These are phyloP conservation scores for Aphelenchoides besseyi DNA, from an alignment of 1,140 invertebrate species.

Conservation along the genomic window DNA sequence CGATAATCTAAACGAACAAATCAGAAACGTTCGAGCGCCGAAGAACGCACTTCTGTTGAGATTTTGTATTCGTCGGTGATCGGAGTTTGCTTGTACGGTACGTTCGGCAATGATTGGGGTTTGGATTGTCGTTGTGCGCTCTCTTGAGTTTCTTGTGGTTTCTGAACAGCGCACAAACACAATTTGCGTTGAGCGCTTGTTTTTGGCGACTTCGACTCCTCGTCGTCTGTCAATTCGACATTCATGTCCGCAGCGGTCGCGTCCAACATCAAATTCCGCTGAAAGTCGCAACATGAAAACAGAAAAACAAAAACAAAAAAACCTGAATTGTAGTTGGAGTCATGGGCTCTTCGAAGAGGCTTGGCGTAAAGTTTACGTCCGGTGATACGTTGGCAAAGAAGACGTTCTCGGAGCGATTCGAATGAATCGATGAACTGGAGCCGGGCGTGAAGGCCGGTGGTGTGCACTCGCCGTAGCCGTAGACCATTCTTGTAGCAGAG, in stretches of 20 bases:
- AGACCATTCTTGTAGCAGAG: conserved; percentile 18
- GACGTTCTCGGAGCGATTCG: conserved; percentile 22
- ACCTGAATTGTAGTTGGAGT: conserved; percentile 35
- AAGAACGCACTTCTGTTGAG: conserved; percentile 72
- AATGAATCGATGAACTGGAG: conserved; percentile 26
- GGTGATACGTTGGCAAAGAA: conserved; percentile 30
- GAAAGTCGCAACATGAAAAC: conserved; percentile 12
- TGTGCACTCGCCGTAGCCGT: conserved; percentile 18
- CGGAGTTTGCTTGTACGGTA: conserved; percentile 36
- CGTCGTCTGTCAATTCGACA: conserved; percentile 27
- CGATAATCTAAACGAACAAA: conserved; percentile 74
- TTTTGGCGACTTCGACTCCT: conserved; percentile 1
- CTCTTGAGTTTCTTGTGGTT: conserved; percentile 25
- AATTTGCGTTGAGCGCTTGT: conserved; percentile 16
- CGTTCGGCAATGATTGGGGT: conserved; percentile 1
- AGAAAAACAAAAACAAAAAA: not conserved
- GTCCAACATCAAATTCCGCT: conserved; percentile 32
- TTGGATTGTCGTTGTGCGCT: conserved; percentile 23
- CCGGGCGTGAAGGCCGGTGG: conserved; percentile 5
- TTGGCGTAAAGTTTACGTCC: not conserved
- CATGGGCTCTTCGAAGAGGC: conserved; percentile 12
- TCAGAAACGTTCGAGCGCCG: too few species aligned
- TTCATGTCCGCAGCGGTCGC: conserved; percentile 33
- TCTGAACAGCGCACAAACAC: conserved; percentile 19
- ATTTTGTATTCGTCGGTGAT: conserved; percentile 90